These are phyloP conservation scores for Choristoneura fumiferana DNA, from an alignment of 1,140 invertebrate species.

Conservation along the genomic window DNA sequence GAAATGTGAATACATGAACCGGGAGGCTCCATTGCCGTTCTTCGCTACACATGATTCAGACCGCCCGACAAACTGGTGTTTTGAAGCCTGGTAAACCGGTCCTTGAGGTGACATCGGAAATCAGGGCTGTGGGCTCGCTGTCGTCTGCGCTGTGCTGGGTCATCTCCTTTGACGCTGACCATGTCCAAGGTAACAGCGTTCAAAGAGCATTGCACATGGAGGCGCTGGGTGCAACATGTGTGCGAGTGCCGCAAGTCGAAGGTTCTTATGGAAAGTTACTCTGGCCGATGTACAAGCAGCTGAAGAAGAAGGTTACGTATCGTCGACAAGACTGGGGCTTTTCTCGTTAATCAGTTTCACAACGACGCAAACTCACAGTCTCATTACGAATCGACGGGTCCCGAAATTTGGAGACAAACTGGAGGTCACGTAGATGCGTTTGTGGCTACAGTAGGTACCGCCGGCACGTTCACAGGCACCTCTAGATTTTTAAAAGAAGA, in stretches of 20 bases:
- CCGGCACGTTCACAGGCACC: slow-evolving; percentile 60
- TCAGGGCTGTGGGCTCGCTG: slow-evolving; percentile 64
- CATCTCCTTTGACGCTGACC: slow-evolving; percentile 58
- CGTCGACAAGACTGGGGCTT: slow-evolving; percentile 56
- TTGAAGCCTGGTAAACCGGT: slow-evolving; percentile 54
- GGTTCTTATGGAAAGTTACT: slow-evolving; percentile 66
- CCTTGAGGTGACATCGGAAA: slow-evolving; percentile 67
- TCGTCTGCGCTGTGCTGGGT: slow-evolving; percentile 60
- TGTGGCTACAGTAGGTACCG: slow-evolving; percentile 61
- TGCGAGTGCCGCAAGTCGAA: slow-evolving; percentile 63
- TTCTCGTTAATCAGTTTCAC: slow-evolving; percentile 63
- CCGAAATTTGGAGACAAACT: slow-evolving; percentile 68
- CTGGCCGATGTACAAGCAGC: slow-evolving; percentile 55
- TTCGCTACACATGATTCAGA: slow-evolving; percentile 57
- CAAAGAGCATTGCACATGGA: slow-evolving; percentile 69
- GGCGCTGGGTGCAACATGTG: slow-evolving; percentile 62
- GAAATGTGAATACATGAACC: slow-evolving; percentile 72
- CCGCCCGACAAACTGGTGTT: slow-evolving; percentile 44
- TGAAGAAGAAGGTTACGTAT: slow-evolving; percentile 47
- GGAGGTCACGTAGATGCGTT: slow-evolving; percentile 63
- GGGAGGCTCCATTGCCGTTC: slow-evolving; percentile 65
- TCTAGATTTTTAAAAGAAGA: slow-evolving; percentile 64
- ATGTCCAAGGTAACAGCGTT: slow-evolving; percentile 66
- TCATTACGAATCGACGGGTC: slow-evolving; percentile 60
- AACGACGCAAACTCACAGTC: slow-evolving; percentile 50